Evolutionary conservation across 2,113 vertebrate genomes (phyloP).

Genomic region (Columba janthina): DNA sequence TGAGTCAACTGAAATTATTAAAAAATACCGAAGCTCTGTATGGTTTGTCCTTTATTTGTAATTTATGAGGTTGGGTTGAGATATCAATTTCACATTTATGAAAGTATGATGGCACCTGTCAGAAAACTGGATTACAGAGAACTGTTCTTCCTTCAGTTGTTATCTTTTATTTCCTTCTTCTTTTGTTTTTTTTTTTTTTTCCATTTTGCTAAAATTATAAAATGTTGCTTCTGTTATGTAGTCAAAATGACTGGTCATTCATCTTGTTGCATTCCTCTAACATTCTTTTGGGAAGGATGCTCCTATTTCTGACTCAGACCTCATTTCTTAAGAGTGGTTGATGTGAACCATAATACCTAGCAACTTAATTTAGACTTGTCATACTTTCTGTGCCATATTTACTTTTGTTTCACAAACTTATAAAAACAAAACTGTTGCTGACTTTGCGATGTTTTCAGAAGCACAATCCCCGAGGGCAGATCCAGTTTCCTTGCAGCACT

Average conservation of each 20-base stretch:
- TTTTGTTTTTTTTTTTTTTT: background rate
- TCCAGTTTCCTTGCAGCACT: background rate
- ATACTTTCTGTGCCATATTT: background rate
- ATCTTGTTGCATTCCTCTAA: background rate
- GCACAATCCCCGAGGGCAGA: background rate
- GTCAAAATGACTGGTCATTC: background rate
- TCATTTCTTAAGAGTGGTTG: background rate
- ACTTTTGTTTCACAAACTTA: background rate
- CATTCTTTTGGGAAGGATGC: background rate
- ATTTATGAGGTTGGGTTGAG: background rate
- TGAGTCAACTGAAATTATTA: background rate
- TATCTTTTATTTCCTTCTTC: background rate
- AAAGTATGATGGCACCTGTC: background rate
- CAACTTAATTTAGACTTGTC: background rate
- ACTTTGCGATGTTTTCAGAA: background rate
- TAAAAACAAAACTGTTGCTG: background rate
- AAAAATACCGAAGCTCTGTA: background rate
- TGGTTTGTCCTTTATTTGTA: background rate
- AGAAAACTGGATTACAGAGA: background rate
- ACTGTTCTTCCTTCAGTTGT: background rate
- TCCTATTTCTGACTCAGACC: background rate
- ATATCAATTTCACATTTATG: background rate
- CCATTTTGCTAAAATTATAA: background rate
- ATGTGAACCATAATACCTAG: background rate
- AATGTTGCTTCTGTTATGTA: background rate